Evolutionary conservation across 2,888 invertebrate species (phyloP).

Genomic region (Muschampia plurimacula): DNA sequence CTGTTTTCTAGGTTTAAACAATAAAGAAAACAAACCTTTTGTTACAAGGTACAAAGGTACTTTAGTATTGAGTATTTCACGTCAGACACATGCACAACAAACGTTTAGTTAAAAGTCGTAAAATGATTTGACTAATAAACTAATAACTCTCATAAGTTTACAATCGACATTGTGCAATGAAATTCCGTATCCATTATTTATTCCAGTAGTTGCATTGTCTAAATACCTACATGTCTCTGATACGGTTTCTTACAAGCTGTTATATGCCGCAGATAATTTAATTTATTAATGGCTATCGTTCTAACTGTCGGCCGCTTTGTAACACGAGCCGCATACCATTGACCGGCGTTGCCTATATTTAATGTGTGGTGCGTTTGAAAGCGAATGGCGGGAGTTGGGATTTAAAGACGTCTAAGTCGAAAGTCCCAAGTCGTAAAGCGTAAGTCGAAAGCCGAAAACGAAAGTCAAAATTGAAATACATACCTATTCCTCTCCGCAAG

Average conservation of each 20-base stretch:
- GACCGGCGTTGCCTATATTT: conserved; percentile 11
- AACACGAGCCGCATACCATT: conserved; percentile 34
- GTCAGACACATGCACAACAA: background rate
- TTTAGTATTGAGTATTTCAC: background rate
- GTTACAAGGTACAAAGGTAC: no score
- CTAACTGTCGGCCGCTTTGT: conserved; percentile 34
- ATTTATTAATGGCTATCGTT: conserved; percentile 37
- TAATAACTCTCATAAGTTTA: background rate
- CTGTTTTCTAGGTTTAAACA: no score
- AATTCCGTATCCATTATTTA: conserved; percentile 22
- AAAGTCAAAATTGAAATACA: no score
- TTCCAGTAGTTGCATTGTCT: conserved; percentile 32
- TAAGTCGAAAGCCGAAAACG: no score
- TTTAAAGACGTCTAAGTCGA: background rate
- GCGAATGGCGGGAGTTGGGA: background rate
- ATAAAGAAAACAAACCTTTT: no score
- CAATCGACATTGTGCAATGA: conserved; percentile 24
- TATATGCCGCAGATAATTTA: conserved; percentile 35
- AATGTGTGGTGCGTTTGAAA: conserved; percentile 3
- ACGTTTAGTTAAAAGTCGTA: background rate
- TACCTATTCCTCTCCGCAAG: no score
- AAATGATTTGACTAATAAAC: background rate
- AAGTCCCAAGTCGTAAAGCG: background rate
- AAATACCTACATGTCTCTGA: conserved; percentile 35
- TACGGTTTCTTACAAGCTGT: conserved; percentile 37